phyloP scores from a whole-genome alignment of 2,797 vertebrate genomes.

The Neosilurus hyrtlii region DNA sequence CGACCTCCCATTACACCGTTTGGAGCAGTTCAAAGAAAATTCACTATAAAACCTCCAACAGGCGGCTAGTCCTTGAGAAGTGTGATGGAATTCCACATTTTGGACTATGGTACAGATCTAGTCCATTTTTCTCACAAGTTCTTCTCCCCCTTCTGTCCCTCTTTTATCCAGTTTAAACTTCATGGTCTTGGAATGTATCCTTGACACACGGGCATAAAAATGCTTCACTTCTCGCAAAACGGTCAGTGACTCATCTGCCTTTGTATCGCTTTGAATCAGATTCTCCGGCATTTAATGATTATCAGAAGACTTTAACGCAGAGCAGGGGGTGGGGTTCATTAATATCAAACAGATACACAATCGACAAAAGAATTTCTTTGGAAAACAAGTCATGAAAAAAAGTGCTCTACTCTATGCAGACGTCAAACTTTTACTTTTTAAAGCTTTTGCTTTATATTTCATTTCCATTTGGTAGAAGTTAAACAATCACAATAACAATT shows the following conservation, averaged over 20 bases:
- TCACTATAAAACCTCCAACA: slow-evolving; percentile 17
- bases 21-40: slow-evolving; percentile 27
- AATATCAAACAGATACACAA: slow-evolving; percentile 44
- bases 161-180: slow-evolving; percentile 53
- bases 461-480: not conserved
- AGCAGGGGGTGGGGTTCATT: slow-evolving; percentile 30
- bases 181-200: slow-evolving; percentile 58
- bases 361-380: slow-evolving; percentile 14
- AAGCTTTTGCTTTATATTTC: not conserved
- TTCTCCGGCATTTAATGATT: slow-evolving; percentile 52
- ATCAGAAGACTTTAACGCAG: slow-evolving; percentile 44
- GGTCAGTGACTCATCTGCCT: slow-evolving; percentile 47
- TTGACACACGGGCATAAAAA: slow-evolving; percentile 48
- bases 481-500: not conserved
- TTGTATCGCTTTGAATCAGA: slow-evolving; percentile 43
- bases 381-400: slow-evolving; percentile 23
- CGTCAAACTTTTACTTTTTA: not conserved
- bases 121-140: slow-evolving; percentile 38
- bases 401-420: slow-evolving; percentile 2
- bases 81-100: slow-evolving; percentile 41
- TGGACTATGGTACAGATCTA: slow-evolving; percentile 40
- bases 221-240: slow-evolving; percentile 50
- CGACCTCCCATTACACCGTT: not conserved
- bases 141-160: slow-evolving; percentile 20
- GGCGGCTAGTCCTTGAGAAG: slow-evolving; percentile 21